Conservation (phyloP, 2,888 invertebrate species). For the Serripes groenlandicus region DNA sequence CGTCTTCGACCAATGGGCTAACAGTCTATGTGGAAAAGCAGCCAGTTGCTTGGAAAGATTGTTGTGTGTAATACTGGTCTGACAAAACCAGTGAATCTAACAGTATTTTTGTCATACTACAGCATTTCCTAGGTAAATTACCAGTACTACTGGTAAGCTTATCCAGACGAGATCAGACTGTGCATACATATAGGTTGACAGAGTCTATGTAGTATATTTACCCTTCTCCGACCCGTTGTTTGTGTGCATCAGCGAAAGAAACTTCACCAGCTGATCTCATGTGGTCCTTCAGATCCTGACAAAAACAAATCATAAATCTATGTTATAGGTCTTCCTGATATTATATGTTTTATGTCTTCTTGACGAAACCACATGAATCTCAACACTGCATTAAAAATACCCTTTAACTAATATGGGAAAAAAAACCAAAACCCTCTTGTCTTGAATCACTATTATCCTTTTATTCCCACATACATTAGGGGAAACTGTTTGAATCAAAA, state of each 20-base stretch:
- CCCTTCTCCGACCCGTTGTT: conserved; percentile 88
- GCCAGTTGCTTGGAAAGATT: too few species aligned
- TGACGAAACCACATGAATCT: neutral
- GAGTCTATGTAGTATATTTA: conserved; percentile 20
- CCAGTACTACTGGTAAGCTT: too few species aligned
- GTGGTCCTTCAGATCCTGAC: conserved; percentile 98
- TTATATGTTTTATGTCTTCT: neutral
- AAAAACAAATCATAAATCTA: neutral
- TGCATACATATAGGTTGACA: neutral
- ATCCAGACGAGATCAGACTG: neutral
- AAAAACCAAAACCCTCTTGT: neutral
- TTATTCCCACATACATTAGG: neutral
- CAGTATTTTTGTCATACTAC: too few species aligned
- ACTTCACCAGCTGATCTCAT: conserved; percentile 99
- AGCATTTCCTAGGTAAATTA: too few species aligned
- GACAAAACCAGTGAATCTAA: too few species aligned
- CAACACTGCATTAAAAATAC: neutral
- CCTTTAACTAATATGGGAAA: neutral
- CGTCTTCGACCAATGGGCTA: too few species aligned
- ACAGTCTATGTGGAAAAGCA: too few species aligned
- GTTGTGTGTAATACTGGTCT: too few species aligned
- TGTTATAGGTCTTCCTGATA: neutral
- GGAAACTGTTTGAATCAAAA: neutral
- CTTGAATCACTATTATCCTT: neutral
- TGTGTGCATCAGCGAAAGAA: conserved; percentile 99